Conservation (phyloP, 2,888 invertebrate genomes). For the Rhagium mordax region DNA sequence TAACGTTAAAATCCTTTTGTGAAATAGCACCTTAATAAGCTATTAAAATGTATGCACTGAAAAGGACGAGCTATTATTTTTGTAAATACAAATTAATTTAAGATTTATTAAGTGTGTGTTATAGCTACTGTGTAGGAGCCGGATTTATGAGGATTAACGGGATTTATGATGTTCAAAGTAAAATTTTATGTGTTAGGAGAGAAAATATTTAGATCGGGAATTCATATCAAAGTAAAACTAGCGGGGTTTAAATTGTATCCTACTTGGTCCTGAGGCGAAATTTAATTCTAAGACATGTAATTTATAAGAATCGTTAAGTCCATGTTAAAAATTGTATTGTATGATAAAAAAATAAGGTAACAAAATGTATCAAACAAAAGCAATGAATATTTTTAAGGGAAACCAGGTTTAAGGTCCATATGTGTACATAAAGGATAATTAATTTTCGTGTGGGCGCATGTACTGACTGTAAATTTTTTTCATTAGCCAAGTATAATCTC, state of each 20-base stretch:
- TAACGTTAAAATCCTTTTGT: slow-evolving; percentile 11
- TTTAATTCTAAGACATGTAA: too few relatives aligned
- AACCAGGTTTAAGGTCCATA: not conserved
- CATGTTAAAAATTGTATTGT: too few relatives aligned
- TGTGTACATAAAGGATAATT: not conserved
- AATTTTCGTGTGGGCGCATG: not conserved
- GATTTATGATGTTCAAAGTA: not conserved
- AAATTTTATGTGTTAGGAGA: not conserved
- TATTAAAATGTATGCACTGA: slow-evolving; percentile 23
- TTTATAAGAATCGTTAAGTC: too few relatives aligned
- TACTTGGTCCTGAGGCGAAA: not conserved
- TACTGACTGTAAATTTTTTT: slow-evolving; percentile 13
- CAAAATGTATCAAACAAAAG: not conserved
- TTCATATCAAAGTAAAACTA: not conserved
- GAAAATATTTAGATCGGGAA: not conserved
- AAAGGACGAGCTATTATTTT: slow-evolving; percentile 7
- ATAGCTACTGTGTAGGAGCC: not conserved
- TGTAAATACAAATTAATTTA: slow-evolving; percentile 26
- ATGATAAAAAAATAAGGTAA: too few relatives aligned
- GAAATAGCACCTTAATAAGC: slow-evolving; percentile 17
- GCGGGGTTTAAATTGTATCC: not conserved
- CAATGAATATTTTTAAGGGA: not conserved
- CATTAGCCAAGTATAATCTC: slow-evolving; percentile 17
- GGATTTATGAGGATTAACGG: not conserved
- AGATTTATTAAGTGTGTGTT: slow-evolving; percentile 8